Percentiles rank a stretch among this genome's conserved stretches.
These are phyloP conservation scores for Drosophila athabasca DNA, from an alignment of 1,140 invertebrate species.

Conservation along the genomic window DNA sequence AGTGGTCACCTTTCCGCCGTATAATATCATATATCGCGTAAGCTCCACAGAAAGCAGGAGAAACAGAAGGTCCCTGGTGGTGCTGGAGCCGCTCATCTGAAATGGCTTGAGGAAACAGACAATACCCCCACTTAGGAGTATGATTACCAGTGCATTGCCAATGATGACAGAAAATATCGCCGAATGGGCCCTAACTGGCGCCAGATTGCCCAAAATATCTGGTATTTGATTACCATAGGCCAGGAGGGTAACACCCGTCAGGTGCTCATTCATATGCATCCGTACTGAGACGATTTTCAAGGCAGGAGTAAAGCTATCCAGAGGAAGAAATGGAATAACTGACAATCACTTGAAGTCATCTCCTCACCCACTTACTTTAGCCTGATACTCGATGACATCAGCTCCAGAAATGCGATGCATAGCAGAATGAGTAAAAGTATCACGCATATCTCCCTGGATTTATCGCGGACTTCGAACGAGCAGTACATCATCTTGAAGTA, in stretches of 20 bases:
- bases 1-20: background rate
- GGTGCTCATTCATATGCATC: conserved; percentile 47
- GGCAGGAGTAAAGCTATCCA: conserved; percentile 31
- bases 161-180: conserved; percentile 28
- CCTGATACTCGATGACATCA: conserved; percentile 17
- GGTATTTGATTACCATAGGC: conserved; percentile 35
- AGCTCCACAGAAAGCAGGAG: conserved; percentile 21
- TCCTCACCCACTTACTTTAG: conserved; percentile 12
- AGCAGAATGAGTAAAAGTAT: conserved; percentile 20
- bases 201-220: conserved; percentile 48
- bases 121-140: conserved; percentile 48
- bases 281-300: conserved; percentile 44
- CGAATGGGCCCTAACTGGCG: conserved; percentile 10
- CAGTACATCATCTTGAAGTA: conserved; percentile 45
- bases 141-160: conserved; percentile 13
- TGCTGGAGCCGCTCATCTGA: conserved; percentile 33
- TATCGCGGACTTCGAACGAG: conserved; percentile 10
- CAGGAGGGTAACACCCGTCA: conserved; percentile 50
- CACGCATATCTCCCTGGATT: conserved; percentile 13
- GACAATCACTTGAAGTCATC: no score
- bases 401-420: conserved; percentile 28
- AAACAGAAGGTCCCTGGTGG: conserved; percentile 47
- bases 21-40: conserved; percentile 9
- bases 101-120: conserved; percentile 55
- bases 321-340: no score